Evolutionary conservation across 2,797 vertebrate species (phyloP), one percentile per base, ranked within the genome.

Genomic region (Onychomys torridus): DNA sequence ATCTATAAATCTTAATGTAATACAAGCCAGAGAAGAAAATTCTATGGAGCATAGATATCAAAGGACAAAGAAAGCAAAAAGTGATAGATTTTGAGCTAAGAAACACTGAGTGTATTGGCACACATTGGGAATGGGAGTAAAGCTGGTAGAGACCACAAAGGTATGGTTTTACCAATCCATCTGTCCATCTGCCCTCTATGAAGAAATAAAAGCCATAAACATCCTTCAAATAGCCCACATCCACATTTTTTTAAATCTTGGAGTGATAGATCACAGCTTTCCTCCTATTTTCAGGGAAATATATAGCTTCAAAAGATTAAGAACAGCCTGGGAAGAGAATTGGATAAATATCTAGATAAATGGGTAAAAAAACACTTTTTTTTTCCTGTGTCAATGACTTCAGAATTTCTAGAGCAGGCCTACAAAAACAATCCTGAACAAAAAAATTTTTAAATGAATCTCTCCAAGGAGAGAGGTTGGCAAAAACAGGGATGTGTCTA

Each of bases 381-480:
- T 88, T 96, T 94, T n/a, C n/a, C 52, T 77, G 0, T 89, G 55
- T 93, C 71, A 84, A 32, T 91, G 93, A 89, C 59, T 89, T 61
- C 93, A 95, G 40, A 63, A 3, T 89, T 52, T 93, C 25, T 25
- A 93, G 32, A 95, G 27, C 34, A 86, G 73, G 7, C 46, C 89
- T 89, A 85, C 34, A 57, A 96, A 97, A 97, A 97, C 87, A 92
- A 94, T 84, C 29, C n/a, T 77, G 88, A 90, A 71, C 69, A n/a
- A 89, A 17, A 29, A 82, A 67, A 61, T 61, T 91, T 77, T 29
- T 49, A 96, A 96, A 61, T 88, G 19, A 79, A 76, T 84, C 63
- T 95, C 65, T 97, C 79, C 40, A 91, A 91, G 57, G 43, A 94
- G 89, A 43, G 90, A 43, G 5, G 0, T 73, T 95, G 90, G 49